Conservation (phyloP, 2,888 invertebrate genomes). For the Cantharis lateralis region DNA sequence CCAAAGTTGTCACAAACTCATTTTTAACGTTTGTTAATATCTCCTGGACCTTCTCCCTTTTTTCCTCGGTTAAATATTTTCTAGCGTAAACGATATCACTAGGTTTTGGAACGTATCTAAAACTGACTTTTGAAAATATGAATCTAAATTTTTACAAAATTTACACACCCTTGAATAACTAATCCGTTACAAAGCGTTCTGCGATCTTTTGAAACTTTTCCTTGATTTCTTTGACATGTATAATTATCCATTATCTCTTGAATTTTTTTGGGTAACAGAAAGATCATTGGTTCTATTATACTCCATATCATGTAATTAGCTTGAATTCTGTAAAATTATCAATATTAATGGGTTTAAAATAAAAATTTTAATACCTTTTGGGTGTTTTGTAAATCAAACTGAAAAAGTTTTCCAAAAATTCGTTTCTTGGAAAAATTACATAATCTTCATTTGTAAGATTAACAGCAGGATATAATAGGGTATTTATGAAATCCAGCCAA, state of each 20-base stretch:
- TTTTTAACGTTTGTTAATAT: conserved; percentile 31
- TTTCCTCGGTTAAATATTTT: conserved; percentile 13
- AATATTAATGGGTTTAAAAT: too few relatives aligned
- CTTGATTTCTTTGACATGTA: neutral
- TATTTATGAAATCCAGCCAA: conserved; percentile 15
- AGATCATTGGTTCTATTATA: conserved; percentile 4
- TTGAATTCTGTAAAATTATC: conserved; percentile 8
- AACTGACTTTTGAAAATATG: neutral
- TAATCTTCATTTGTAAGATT: conserved; percentile 5
- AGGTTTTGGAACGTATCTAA: conserved; percentile 1
- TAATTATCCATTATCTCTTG: conserved; percentile 4
- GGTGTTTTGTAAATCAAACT: conserved; percentile 10
- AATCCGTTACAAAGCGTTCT: neutral
- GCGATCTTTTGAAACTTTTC: neutral
- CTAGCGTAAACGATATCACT: neutral
- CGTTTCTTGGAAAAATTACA: neutral
- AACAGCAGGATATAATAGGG: neutral
- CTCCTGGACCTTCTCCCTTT: conserved; percentile 21
- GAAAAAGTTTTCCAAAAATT: conserved; percentile 2
- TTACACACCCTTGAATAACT: neutral
- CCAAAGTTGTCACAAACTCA: conserved; percentile 32
- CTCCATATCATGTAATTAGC: conserved; percentile 29
- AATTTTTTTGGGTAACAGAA: conserved; percentile 5
- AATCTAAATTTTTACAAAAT: neutral
- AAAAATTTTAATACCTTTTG: conserved; percentile 1